Percentiles rank a stretch among this genome's conserved stretches.
phyloP scores from a whole-genome alignment of 2,888 invertebrate genomes.

The Thumatha senex region DNA sequence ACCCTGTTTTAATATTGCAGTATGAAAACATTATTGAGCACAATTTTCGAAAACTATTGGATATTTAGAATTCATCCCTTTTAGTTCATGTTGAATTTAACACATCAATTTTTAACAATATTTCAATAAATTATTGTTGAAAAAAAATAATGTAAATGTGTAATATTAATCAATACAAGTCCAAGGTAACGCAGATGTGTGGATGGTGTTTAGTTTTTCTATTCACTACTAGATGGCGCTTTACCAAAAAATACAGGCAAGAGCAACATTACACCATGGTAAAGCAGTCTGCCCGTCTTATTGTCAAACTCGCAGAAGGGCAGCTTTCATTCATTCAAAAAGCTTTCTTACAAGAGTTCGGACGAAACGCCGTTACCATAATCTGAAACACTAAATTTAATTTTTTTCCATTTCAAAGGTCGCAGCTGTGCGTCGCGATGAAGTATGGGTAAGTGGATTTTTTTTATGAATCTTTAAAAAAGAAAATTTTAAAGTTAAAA shows the following conservation, averaged over 20 bases:
- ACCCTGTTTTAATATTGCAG: constrained; percentile 24
- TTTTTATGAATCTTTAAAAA: background rate
- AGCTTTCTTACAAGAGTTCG: constrained; percentile 31
- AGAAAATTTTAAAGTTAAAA: no score
- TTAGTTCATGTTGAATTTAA: no score
- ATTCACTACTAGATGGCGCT: constrained; percentile 60
- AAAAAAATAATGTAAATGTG: no score
- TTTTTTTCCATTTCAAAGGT: constrained; percentile 1
- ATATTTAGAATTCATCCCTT: background rate
- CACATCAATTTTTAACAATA: no score
- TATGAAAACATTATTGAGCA: constrained; percentile 22
- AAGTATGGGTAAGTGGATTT: constrained; percentile 2
- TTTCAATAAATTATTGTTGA: no score
- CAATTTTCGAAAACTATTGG: constrained; percentile 9
- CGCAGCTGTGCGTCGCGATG: background rate
- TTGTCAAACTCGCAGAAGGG: constrained; percentile 24
- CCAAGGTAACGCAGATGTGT: background rate
- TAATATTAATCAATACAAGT: no score
- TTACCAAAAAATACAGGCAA: background rate
- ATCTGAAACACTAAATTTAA: background rate
- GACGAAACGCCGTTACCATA: constrained; percentile 18
- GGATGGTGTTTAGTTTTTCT: constrained; percentile 31
- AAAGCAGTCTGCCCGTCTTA: constrained; percentile 27
- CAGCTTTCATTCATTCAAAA: constrained; percentile 43
- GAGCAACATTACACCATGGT: constrained; percentile 12